Conservation (phyloP, 1,140 invertebrate genomes). For the Diabrotica virgifera region DNA sequence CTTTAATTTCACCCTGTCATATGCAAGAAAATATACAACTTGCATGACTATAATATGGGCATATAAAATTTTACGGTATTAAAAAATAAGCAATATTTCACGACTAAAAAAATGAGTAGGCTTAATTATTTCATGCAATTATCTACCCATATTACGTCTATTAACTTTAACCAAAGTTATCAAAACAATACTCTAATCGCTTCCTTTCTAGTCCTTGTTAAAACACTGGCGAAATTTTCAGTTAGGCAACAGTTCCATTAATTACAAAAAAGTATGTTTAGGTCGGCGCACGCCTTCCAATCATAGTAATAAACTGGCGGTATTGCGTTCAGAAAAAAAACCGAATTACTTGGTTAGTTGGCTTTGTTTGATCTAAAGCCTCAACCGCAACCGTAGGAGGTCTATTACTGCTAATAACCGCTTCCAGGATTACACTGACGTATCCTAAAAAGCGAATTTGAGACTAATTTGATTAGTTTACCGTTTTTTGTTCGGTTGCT, state of each 20-base stretch:
- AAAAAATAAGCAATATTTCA: too few species aligned
- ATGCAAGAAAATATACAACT: too few species aligned
- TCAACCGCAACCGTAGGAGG: not conserved
- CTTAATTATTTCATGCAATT: too few species aligned
- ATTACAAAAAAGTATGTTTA: not conserved
- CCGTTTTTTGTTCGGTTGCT: not conserved
- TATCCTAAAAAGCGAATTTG: not conserved
- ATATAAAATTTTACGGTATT: too few species aligned
- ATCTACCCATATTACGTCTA: too few species aligned
- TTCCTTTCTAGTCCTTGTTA: not conserved
- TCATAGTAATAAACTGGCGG: not conserved
- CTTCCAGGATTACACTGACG: not conserved
- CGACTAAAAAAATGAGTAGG: too few species aligned
- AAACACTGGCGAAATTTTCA: not conserved
- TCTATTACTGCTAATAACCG: conserved; percentile 1
- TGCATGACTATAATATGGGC: too few species aligned
- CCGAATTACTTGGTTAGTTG: not conserved
- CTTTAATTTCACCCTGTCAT: too few species aligned
- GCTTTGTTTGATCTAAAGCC: not conserved
- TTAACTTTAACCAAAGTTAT: too few species aligned
- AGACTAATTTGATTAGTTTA: not conserved
- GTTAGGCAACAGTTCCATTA: not conserved
- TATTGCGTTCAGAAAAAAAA: not conserved
- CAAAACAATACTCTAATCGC: too few species aligned
- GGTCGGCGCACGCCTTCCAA: not conserved